Conservation (phyloP, 2,797 vertebrate genomes). For the Artibeus lituratus region DNA sequence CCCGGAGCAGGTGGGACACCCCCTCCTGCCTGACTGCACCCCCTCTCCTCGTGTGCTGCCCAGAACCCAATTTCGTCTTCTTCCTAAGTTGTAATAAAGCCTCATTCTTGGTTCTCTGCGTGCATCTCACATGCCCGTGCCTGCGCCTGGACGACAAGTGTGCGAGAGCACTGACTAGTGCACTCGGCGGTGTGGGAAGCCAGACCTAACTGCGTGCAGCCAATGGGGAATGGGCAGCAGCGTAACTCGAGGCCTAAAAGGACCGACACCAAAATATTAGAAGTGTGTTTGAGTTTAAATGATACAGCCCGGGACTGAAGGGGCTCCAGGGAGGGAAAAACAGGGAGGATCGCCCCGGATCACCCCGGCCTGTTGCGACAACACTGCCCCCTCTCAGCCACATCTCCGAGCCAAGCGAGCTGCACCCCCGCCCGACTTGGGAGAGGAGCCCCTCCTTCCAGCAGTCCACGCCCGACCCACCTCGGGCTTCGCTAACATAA, state of each 20-base stretch:
- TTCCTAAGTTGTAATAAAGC: neutral
- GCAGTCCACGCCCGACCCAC: no score
- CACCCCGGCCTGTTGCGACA: neutral
- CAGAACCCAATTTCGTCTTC: neutral
- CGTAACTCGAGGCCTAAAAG: neutral
- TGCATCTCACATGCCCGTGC: neutral
- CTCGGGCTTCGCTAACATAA: neutral
- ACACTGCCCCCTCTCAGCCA: no score
- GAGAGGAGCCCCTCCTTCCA: no score
- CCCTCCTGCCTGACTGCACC: neutral
- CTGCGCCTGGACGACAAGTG: neutral
- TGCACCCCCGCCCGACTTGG: no score
- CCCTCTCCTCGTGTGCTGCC: neutral
- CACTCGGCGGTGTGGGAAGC: neutral
- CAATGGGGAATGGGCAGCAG: no score
- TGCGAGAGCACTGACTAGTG: neutral
- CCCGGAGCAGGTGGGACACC: neutral
- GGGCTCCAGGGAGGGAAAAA: neutral
- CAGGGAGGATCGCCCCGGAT: neutral
- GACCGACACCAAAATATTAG: no score
- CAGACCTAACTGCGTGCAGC: neutral
- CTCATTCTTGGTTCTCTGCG: neutral
- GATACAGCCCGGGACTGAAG: neutral
- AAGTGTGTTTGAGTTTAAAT: neutral
- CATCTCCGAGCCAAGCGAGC: neutral